phyloP scores from a whole-genome alignment of 2,888 invertebrate species.

The Lycaena phlaeas region DNA sequence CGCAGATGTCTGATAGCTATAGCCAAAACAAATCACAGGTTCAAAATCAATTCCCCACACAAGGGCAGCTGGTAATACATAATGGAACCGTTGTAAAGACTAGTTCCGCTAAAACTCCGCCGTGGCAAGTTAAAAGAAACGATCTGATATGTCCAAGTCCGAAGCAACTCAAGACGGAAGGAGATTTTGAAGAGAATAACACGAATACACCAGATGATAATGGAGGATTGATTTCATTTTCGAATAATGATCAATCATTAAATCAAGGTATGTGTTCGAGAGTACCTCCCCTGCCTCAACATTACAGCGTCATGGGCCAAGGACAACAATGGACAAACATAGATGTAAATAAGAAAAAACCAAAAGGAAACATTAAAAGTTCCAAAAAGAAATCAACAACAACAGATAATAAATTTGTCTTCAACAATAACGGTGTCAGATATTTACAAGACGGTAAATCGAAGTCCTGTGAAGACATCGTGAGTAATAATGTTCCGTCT shows the following conservation, averaged over 20 bases:
- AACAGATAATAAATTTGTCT: slow-evolving; percentile 44
- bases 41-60: slow-evolving; percentile 46
- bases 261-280: slow-evolving; percentile 75
- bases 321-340: slow-evolving; percentile 55
- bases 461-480: slow-evolving; percentile 56
- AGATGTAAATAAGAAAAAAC: slow-evolving; percentile 64
- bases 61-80: slow-evolving; percentile 58
- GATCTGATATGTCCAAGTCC: slow-evolving; percentile 49
- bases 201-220: slow-evolving; percentile 51
- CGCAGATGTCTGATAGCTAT: slow-evolving; percentile 45
- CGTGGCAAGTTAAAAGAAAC: slow-evolving; percentile 70
- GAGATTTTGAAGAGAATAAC: slow-evolving; percentile 50
- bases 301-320: slow-evolving; percentile 64
- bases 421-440: slow-evolving; percentile 46
- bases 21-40: slow-evolving; percentile 40
- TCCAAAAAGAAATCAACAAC: slow-evolving; percentile 59
- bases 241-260: slow-evolving; percentile 41
- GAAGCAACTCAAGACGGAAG: slow-evolving; percentile 48
- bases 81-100: slow-evolving; percentile 65
- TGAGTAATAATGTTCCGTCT: slow-evolving; percentile 78
- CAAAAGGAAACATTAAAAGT: slow-evolving; percentile 70
- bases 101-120: slow-evolving; percentile 70
- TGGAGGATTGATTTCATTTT: slow-evolving; percentile 39
- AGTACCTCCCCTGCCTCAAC: slow-evolving; percentile 82
- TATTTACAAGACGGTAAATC: slow-evolving; percentile 47